Evolutionary conservation across 2,797 vertebrate genomes (phyloP), one percentile per base, ranked within the genome.

Genomic region (Erethizon dorsatum): DNA sequence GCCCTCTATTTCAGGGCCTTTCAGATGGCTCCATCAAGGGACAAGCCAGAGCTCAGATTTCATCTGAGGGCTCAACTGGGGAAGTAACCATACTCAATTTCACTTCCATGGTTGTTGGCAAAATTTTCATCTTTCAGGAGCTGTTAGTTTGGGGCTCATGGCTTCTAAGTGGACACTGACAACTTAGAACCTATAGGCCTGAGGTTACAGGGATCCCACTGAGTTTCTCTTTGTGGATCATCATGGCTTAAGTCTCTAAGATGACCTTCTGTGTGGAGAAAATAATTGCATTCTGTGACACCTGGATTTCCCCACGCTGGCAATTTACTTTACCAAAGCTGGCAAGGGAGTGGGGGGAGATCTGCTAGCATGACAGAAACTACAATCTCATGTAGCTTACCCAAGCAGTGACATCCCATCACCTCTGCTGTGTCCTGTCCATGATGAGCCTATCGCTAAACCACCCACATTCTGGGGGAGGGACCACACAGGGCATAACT

Each of bases 201-300:
- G 18, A 71, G n/a, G 18, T 52, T 94, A 15, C 22, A 61, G 71
- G 31, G 28, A 61, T 77, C 71, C 50, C 89, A 6, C 8, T 54
- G 33, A 90, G 45, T 94, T 28, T 45, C 37, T 47, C 31, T 80
- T 73, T 75, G 10, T 41, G 3, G 2, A 71, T 73, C 47, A n/a
- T 50, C 65, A 52, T 77, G 67, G 59, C 50, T 88, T 41, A 96
- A 33, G 52, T 84, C 86, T 88, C 87, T 61, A 85, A 61, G 77
- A 89, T 67, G 10, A 83, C 11, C 28, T 59, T 88, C n/a, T 71
- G 5, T 37, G 22, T 65, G 47, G n/a, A 50, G 85, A 92, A 95
- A 71, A 65, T 50, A 65, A 33, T 28, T 83, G 31, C 50, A 50
- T 65, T 88, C 26, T 54, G 94, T 88, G 82, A 96, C 17, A 88